A percentile compares a stretch with the other conserved stretches of the same genome.
phyloP scores from a whole-genome alignment of 2,888 invertebrate genomes.

The Drosophila subsilvestris region DNA sequence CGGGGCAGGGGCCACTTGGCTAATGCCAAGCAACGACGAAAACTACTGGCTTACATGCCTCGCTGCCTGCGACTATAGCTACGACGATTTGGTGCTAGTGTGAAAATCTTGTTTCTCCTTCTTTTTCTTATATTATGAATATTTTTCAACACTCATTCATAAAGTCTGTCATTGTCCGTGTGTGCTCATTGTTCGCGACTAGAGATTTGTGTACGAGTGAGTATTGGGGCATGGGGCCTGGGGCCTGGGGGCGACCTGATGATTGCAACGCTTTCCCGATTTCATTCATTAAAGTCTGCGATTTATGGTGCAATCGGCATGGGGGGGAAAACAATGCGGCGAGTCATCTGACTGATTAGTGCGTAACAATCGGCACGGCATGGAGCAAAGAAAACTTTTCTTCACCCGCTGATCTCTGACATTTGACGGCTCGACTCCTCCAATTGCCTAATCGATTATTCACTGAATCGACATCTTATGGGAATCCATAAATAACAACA shows the following conservation, averaged over 20 bases:
- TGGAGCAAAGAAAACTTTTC: slow-evolving; percentile 11
- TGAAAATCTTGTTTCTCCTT: slow-evolving; percentile 57
- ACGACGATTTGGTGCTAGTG: slow-evolving; percentile 53
- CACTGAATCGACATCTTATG: slow-evolving; percentile 5
- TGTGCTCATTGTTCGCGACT: slow-evolving; percentile 52
- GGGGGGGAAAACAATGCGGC: slow-evolving; percentile 17
- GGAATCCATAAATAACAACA: slow-evolving; percentile 34
- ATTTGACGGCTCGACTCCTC: slow-evolving; percentile 7
- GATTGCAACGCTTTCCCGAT: slow-evolving; percentile 66
- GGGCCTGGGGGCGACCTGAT: slow-evolving; percentile 29
- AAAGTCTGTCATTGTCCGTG: slow-evolving; percentile 49
- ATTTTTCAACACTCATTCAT: slow-evolving; percentile 62
- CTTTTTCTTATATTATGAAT: slow-evolving; percentile 42
- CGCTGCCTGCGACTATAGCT: slow-evolving; percentile 42
- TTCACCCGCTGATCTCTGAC: slow-evolving; percentile 17
- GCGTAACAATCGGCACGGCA: slow-evolving; percentile 22
- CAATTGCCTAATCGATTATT: slow-evolving; percentile 14
- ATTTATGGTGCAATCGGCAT: slow-evolving; percentile 51
- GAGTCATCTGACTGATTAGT: slow-evolving; percentile 32
- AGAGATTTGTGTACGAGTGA: slow-evolving; percentile 5
- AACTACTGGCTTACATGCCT: slow-evolving; percentile 69
- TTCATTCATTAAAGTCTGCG: slow-evolving; percentile 47
- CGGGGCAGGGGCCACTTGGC: slow-evolving; percentile 22
- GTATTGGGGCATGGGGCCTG: neutral
- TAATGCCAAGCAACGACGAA: slow-evolving; percentile 35